Percentiles rank a stretch among this genome's conserved stretches.
phyloP scores from a whole-genome alignment of 2,888 invertebrate genomes.

The Boloria selene region DNA sequence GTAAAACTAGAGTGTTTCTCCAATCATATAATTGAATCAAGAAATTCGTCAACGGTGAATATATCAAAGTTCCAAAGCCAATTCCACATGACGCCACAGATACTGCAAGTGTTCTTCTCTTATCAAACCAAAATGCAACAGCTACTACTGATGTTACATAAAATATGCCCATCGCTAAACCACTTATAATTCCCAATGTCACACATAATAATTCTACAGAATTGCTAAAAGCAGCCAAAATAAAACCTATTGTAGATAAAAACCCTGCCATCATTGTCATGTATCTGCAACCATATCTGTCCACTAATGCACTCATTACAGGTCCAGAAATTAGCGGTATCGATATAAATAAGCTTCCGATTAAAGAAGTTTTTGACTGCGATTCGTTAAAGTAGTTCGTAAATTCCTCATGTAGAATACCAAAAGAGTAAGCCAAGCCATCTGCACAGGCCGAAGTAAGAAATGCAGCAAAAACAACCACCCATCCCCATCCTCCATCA shows the following conservation, averaged over 20 bases:
- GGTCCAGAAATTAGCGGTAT: slow-evolving; percentile 93
- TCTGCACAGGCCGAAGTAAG: slow-evolving; percentile 94
- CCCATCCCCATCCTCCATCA: slow-evolving; percentile 95
- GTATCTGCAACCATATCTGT: slow-evolving; percentile 89
- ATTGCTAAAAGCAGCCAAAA: slow-evolving; percentile 86
- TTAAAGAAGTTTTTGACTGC: slow-evolving; percentile 92
- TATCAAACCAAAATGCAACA: slow-evolving; percentile 96
- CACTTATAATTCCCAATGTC: slow-evolving; percentile 92
- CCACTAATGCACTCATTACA: slow-evolving; percentile 91
- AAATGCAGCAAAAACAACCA: slow-evolving; percentile 92
- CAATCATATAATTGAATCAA: slow-evolving; percentile 89
- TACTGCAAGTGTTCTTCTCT: slow-evolving; percentile 91
- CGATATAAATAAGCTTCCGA: slow-evolving; percentile 94
- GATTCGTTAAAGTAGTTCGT: slow-evolving; percentile 89
- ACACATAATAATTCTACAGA: slow-evolving; percentile 89
- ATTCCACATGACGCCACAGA: slow-evolving; percentile 94
- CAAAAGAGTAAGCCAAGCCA: slow-evolving; percentile 96
- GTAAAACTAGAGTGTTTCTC: slow-evolving; percentile 89
- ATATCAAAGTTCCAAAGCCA: slow-evolving; percentile 93
- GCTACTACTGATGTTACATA: slow-evolving; percentile 95
- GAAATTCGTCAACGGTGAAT: slow-evolving; percentile 90
- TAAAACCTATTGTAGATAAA: slow-evolving; percentile 87
- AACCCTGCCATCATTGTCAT: slow-evolving; percentile 89
- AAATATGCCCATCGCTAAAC: slow-evolving; percentile 90
- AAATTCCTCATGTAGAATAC: slow-evolving; percentile 92